Base-by-base conservation (phyloP, 1,140 invertebrate genomes). In the Zaprionus vittiger region DNA sequence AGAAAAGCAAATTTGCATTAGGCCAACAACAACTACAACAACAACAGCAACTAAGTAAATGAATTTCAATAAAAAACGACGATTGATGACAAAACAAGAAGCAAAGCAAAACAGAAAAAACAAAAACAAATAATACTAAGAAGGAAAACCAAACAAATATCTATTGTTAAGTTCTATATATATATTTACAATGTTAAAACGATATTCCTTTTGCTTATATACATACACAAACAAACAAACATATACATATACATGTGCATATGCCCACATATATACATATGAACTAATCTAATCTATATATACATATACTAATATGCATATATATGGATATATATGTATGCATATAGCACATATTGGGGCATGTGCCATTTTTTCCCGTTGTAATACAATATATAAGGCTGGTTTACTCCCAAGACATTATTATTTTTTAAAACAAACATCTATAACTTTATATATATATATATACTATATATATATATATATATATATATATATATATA, bases 331-430 rank as follows among this genome's bases (percentile, higher is more conserved):
- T 54, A 70, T 52, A 57, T 54, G 14, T 52, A 57, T 69, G 73
- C 31, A 81, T 83, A 77, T 73, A 90, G 77, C 60, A 77, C 64
- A 75, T 63, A 47, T 69, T 75, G 65, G 72, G 63, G 71, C 54
- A 75, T 75, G 61, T 79, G 65, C 54, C 85, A 87, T 87, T 84
- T 85, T 91, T 91, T 91, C 86, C 86, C 86, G 87, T 91, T 91
- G 87, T 91, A 91, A 89, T 90, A 89, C 85, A 80, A 90, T 90
- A 81, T 81, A 91, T 92, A 92, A 92, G 91, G 91, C 91, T 92
- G 91, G 91, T 91, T 91, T 90, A 89, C 84, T 92, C 91, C 91
- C 91, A 92, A 92, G 91, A 92, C 91, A 92, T 92, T 92, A 92
- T 91, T 83, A 92, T 91, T 87, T 91, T 75, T 76, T 76, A 80